Percentiles rank a stretch among this genome's conserved stretches.
Evolutionary conservation across 2,113 vertebrate species (phyloP).

Genomic region (Chiloscyllium plagiosum): DNA sequence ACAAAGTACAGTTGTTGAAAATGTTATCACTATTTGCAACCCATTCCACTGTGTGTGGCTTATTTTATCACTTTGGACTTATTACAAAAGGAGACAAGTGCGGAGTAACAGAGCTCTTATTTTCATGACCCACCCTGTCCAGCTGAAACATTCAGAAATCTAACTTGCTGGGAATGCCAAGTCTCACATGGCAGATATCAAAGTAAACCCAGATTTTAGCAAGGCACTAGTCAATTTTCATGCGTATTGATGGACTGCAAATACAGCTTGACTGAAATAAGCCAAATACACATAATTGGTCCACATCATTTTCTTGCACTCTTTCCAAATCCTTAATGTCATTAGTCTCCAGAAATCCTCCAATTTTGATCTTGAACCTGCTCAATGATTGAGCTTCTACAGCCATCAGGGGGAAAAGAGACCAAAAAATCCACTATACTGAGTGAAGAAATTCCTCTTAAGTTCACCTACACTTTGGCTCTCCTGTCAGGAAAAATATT

Average conservation of each 20-base stretch:
- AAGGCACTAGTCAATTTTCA: neutral
- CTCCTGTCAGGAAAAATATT: no score
- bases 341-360: no score
- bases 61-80: neutral
- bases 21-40: neutral
- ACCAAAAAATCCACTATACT: no score
- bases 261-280: neutral
- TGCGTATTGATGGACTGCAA: neutral
- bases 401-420: no score
- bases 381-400: no score
- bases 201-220: neutral
- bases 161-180: neutral
- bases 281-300: neutral
- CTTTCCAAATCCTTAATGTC: no score
- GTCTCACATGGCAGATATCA: neutral
- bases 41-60: neutral
- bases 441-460: no score
- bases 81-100: neutral
- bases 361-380: no score
- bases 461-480: no score
- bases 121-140: neutral
- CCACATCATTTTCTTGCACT: no score
- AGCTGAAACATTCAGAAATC: neutral
- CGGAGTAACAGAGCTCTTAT: neutral
- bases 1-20: neutral